Conservation (phyloP, 2,113 vertebrate species). For the Thermophis baileyi region DNA sequence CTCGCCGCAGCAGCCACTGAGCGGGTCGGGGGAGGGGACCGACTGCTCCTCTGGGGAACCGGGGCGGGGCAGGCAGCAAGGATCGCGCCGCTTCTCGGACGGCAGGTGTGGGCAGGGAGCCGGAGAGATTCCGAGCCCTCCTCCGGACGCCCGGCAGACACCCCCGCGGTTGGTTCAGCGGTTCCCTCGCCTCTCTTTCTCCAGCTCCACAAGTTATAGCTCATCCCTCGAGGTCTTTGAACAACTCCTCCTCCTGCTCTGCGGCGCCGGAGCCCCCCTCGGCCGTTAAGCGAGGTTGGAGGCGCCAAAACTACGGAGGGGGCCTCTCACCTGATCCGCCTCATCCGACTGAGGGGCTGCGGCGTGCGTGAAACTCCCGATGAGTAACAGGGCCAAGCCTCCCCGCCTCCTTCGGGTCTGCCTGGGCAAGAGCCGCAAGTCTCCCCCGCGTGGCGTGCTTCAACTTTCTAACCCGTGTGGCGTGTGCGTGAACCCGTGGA, state of each 20-base stretch:
- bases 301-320: neutral
- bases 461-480: neutral
- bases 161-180: neutral
- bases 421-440: neutral
- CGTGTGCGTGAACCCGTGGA: neutral
- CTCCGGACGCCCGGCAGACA: neutral
- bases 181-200: neutral
- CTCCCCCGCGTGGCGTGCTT: neutral
- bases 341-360: neutral
- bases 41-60: neutral
- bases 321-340: neutral
- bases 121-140: neutral
- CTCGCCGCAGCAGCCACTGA: neutral
- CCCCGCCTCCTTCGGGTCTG: neutral
- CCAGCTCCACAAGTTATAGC: neutral
- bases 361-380: neutral
- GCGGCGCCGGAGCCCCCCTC: neutral
- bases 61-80: neutral
- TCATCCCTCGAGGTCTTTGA: neutral
- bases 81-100: neutral
- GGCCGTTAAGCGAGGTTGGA: neutral
- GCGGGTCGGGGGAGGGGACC: constrained; percentile 24
- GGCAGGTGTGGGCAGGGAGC: neutral
- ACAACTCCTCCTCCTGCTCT: too few species aligned
- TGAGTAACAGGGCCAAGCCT: neutral